Percentiles rank a stretch among this genome's conserved stretches.
phyloP scores from a whole-genome alignment of 2,797 vertebrate species.

The Malacoctenus gilli region DNA sequence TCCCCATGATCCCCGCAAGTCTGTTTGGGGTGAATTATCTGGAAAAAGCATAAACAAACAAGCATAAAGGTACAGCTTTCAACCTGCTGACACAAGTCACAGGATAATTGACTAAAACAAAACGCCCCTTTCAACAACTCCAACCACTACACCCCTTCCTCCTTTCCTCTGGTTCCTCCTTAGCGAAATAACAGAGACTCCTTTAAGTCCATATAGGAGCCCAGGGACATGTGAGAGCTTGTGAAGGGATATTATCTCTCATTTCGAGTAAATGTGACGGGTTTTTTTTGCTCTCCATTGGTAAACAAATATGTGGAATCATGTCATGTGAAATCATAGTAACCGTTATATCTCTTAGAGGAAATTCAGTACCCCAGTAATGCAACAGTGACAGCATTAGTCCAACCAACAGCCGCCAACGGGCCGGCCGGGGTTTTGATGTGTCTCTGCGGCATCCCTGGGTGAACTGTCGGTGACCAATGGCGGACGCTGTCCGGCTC shows the following conservation, averaged over 20 bases:
- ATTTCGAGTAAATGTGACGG: too few relatives aligned
- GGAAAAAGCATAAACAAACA: conserved; percentile 37
- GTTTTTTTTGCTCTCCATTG: too few relatives aligned
- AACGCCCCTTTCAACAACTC: not conserved
- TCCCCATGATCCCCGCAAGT: conserved; percentile 70
- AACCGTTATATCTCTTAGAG: too few relatives aligned
- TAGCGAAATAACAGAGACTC: too few relatives aligned
- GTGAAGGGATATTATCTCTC: too few relatives aligned
- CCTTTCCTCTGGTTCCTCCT: too few relatives aligned
- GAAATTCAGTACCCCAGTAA: not conserved
- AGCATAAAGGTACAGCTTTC: conserved; percentile 11
- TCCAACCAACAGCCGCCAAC: not conserved
- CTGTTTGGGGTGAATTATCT: conserved; percentile 55
- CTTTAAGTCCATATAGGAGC: too few relatives aligned
- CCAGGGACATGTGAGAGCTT: too few relatives aligned
- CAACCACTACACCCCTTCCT: too few relatives aligned
- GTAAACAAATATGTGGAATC: too few relatives aligned
- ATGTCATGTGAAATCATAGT: too few relatives aligned
- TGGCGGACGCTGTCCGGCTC: conserved; percentile 51
- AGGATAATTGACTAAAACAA: conserved; percentile 1
- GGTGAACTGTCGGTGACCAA: conserved; percentile 45
- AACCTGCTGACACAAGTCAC: conserved; percentile 5
- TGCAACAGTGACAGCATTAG: rapidly evolving
- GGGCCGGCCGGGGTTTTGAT: conserved; percentile 12
- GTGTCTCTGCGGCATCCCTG: conserved; percentile 16